Conservation (phyloP, 2,113 vertebrate genomes). For the Xiphorhynchus elegans region DNA sequence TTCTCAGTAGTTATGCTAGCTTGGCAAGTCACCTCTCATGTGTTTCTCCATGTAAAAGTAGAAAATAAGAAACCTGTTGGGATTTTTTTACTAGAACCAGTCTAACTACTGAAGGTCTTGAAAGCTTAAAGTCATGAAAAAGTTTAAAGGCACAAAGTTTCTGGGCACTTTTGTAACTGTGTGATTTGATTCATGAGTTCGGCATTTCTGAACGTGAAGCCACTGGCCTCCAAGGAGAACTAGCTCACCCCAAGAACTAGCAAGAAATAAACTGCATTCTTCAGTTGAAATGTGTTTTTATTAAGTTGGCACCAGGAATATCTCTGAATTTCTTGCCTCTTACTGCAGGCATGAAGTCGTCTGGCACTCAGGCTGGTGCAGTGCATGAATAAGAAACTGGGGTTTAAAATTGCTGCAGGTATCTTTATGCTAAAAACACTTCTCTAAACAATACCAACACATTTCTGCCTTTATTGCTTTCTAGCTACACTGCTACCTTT, state of each 20-base stretch:
- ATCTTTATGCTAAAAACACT: neutral
- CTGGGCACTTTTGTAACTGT: neutral
- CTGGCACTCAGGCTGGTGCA: neutral
- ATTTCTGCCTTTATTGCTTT: neutral
- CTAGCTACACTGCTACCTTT: neutral
- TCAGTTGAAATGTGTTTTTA: neutral
- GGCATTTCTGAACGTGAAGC: neutral
- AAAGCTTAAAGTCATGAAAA: neutral
- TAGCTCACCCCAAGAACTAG: neutral
- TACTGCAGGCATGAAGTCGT: neutral
- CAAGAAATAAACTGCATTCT: slow-evolving; percentile 9
- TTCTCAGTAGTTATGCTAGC: neutral
- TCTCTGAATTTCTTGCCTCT: slow-evolving; percentile 14
- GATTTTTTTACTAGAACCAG: neutral
- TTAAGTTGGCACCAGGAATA: slow-evolving; percentile 10
- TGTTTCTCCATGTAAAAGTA: neutral
- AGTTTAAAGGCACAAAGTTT: neutral
- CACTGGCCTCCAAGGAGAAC: neutral
- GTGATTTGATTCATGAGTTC: neutral
- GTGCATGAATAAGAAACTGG: neutral
- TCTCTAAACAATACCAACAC: neutral
- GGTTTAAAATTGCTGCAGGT: neutral
- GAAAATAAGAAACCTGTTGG: neutral
- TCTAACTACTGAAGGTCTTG: neutral
- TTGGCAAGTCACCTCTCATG: neutral